These are phyloP conservation scores for Polylopha cassiicola DNA, from an alignment of 2,888 invertebrate genomes.

Conservation along the genomic window DNA sequence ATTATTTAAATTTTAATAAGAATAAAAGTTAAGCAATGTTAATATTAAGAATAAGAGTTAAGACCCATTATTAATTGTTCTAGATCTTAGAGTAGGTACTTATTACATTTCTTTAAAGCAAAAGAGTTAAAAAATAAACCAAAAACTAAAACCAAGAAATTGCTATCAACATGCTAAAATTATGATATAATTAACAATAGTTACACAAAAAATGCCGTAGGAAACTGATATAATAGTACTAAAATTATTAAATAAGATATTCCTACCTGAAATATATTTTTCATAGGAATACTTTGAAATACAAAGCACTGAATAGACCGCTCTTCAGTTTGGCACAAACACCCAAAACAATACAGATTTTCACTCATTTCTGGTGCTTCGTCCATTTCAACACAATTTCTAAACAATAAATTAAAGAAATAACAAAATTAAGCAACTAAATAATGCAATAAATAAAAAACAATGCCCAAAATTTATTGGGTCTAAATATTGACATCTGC, in stretches of 20 bases:
- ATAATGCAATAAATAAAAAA: neutral
- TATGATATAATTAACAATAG: too few relatives aligned
- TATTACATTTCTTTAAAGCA: too few relatives aligned
- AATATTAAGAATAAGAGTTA: too few relatives aligned
- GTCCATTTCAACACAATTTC: neutral
- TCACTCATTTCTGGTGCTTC: slow-evolving; percentile 1
- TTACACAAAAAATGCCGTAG: too few relatives aligned
- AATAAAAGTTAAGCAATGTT: neutral
- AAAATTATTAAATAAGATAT: too few relatives aligned
- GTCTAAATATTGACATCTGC: slow-evolving; percentile 2
- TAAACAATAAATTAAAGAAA: slow-evolving; percentile 9
- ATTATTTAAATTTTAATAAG: neutral
- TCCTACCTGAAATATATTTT: slow-evolving; percentile 50
- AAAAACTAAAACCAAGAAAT: too few relatives aligned
- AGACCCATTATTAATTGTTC: too few relatives aligned
- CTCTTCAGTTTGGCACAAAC: slow-evolving; percentile 39
- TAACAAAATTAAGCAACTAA: slow-evolving; percentile 1
- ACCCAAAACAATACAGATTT: slow-evolving; percentile 41
- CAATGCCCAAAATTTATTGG: slow-evolving; percentile 11
- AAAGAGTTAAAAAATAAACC: too few relatives aligned
- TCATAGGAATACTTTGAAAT: slow-evolving; percentile 40
- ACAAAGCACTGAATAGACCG: slow-evolving; percentile 33
- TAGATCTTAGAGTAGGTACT: too few relatives aligned
- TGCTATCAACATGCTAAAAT: too few relatives aligned
- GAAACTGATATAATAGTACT: too few relatives aligned